Evolutionary conservation across 2,797 vertebrate species (phyloP).

Genomic region (Paratrypauchen microcephalus): DNA sequence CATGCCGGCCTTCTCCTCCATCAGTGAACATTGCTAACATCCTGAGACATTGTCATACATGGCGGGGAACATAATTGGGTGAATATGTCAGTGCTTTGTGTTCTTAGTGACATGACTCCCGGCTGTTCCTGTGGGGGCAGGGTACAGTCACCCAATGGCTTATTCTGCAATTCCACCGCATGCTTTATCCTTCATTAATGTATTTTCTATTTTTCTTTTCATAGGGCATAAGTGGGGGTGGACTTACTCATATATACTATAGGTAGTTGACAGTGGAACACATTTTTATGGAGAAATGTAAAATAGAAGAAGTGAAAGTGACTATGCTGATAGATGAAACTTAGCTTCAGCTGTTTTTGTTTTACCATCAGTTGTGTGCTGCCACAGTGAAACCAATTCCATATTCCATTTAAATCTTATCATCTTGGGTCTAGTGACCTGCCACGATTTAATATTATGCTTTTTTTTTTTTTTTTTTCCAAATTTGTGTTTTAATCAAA

Average conservation of each 20-base stretch:
- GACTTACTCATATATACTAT: slow-evolving; percentile 3
- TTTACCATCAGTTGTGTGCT: slow-evolving; percentile 45
- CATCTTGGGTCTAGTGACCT: background rate
- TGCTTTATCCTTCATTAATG: slow-evolving; percentile 38
- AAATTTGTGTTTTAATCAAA: slow-evolving; percentile 11
- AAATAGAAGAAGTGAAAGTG: slow-evolving; percentile 52
- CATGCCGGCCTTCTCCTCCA: slow-evolving; percentile 39
- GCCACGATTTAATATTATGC: background rate
- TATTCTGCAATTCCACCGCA: slow-evolving; percentile 32
- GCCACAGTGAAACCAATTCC: slow-evolving; percentile 50
- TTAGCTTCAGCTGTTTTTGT: slow-evolving; percentile 42
- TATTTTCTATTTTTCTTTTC: slow-evolving; percentile 7
- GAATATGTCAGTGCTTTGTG: slow-evolving; percentile 77
- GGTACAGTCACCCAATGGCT: slow-evolving; percentile 55
- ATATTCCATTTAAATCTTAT: slow-evolving; percentile 24
- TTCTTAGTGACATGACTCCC: slow-evolving; percentile 72
- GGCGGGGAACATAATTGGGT: slow-evolving; percentile 74
- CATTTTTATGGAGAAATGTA: slow-evolving; percentile 1
- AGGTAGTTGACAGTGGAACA: slow-evolving; percentile 5
- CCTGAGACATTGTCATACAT: slow-evolving; percentile 72
- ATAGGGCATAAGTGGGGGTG: slow-evolving; percentile 26
- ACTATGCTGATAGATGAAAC: slow-evolving; percentile 54
- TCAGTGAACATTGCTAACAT: slow-evolving; percentile 72
- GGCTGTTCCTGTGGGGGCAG: slow-evolving; percentile 66
- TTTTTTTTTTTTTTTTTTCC: slow-evolving; percentile 1